Conservation (phyloP, 1,140 invertebrate genomes). For the Helicorthomorpha holstii region DNA sequence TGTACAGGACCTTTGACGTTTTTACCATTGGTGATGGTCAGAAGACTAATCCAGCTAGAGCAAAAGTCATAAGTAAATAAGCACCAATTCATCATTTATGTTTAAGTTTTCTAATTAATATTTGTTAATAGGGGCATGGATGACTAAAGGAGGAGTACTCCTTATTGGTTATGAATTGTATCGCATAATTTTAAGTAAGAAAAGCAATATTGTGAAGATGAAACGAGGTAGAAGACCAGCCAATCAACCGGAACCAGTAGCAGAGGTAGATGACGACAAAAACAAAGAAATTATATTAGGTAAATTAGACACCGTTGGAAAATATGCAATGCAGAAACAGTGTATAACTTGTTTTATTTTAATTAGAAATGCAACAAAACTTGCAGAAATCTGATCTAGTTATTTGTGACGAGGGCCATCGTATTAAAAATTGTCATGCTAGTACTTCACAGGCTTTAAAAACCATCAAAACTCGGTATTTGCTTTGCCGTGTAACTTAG, state of each 20-base stretch:
- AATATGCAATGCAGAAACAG: too few species aligned
- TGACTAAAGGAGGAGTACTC: slow-evolving; percentile 68
- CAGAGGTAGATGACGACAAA: slow-evolving; percentile 15
- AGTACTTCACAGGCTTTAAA: slow-evolving; percentile 82
- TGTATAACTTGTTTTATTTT: neutral
- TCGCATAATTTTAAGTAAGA: slow-evolving; percentile 23
- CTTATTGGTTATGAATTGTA: slow-evolving; percentile 97
- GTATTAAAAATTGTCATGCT: slow-evolving; percentile 91
- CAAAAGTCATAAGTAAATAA: slow-evolving; percentile 41
- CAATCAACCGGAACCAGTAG: too few species aligned
- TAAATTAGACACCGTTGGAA: too few species aligned
- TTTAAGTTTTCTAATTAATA: neutral
- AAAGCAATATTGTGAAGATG: slow-evolving; percentile 22
- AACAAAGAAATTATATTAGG: neutral
- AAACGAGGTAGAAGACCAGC: slow-evolving; percentile 51
- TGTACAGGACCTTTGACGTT: slow-evolving; percentile 63
- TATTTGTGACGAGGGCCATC: slow-evolving; percentile 88
- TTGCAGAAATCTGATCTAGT: slow-evolving; percentile 82
- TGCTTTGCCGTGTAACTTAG: neutral
- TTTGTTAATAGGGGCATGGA: slow-evolving; percentile 54
- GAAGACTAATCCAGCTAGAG: slow-evolving; percentile 70
- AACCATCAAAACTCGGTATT: slow-evolving; percentile 53
- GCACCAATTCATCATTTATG: neutral
- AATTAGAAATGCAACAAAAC: slow-evolving; percentile 60
- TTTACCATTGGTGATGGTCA: slow-evolving; percentile 85